Base-by-base conservation (phyloP, 2,888 invertebrate genomes). In the Chrysomela aeneicollis region DNA sequence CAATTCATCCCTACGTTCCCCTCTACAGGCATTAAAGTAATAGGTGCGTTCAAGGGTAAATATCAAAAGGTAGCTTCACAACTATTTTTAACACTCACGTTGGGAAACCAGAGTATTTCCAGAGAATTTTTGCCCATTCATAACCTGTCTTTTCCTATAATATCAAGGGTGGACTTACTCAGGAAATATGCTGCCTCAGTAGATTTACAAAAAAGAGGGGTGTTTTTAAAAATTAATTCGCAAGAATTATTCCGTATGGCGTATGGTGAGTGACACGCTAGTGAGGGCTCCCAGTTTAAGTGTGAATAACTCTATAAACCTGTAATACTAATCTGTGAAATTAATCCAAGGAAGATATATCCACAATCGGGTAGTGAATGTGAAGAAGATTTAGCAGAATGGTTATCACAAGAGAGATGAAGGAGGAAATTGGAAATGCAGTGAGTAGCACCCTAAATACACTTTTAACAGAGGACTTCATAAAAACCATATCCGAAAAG, bases 21-120 rank as follows among this genome's bases (percentile, higher is more conserved):
- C 18, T 64, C 61, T 53, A 51, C 61, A 5, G 67, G 64, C 1
- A 42, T 67, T 3, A 60, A 42, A 53, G 59, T 67, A 9, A 61
- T 49, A 15, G 67, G 64, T 1, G 67, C 63, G n/a, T 66, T 66
- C 47, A 54, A 49, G 15, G n/a, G 35, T 9, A 54, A 55, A 47
- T 47, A 15, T 35, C 42, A 37, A 47, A 19, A 47, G 18, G 9
- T 61, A 30, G n/a, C n/a, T n/a, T n/a, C n/a, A n/a, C n/a, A n/a
- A n/a, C n/a, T n/a, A n/a, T n/a, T n/a, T n/a, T n/a, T n/a, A n/a
- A n/a, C n/a, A n/a, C n/a, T n/a, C n/a, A n/a, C n/a, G n/a, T n/a
- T n/a, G n/a, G n/a, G n/a, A n/a, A n/a, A n/a, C n/a, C n/a, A n/a
- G n/a, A n/a, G n/a, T n/a, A n/a, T n/a, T n/a, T n/a, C n/a, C n/a